Conservation (phyloP, 2,888 invertebrate species). For the Rhagonycha lutea region DNA sequence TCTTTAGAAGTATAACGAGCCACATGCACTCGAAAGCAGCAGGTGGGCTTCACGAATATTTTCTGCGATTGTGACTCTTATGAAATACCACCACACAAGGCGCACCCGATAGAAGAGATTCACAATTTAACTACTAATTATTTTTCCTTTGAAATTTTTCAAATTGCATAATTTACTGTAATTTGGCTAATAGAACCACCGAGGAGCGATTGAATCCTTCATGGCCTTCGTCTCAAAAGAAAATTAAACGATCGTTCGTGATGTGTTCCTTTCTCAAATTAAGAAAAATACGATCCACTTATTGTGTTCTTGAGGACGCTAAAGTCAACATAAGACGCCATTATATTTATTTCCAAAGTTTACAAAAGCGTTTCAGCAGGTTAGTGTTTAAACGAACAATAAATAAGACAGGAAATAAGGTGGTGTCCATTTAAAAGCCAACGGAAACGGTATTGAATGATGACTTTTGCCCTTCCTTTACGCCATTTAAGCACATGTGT, state of each 20-base stretch:
- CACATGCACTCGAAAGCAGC: conserved; percentile 16
- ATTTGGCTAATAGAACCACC: background rate
- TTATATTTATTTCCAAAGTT: background rate
- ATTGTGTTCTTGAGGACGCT: background rate
- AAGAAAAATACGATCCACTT: background rate
- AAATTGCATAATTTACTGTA: background rate
- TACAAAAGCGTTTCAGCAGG: background rate
- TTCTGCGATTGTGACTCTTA: background rate
- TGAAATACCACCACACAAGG: background rate
- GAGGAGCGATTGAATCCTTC: background rate
- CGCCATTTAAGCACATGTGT: conserved; percentile 11
- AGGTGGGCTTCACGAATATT: conserved; percentile 16
- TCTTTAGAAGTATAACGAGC: conserved; percentile 16
- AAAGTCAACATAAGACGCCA: background rate
- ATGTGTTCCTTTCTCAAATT: background rate
- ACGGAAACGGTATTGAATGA: conserved; percentile 25
- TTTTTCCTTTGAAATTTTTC: background rate
- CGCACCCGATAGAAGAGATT: background rate
- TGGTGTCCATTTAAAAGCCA: conserved; percentile 26
- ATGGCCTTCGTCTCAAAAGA: too few relatives aligned
- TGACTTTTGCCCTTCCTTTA: conserved; percentile 28
- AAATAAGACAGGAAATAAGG: conserved; percentile 19
- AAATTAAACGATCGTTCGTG: background rate
- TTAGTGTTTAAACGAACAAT: background rate
- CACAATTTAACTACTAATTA: background rate